A percentile compares a stretch with the other conserved stretches of the same genome.
These are phyloP conservation scores for Liodrosophila aerea DNA, from an alignment of 2,888 invertebrate genomes.

Conservation along the genomic window DNA sequence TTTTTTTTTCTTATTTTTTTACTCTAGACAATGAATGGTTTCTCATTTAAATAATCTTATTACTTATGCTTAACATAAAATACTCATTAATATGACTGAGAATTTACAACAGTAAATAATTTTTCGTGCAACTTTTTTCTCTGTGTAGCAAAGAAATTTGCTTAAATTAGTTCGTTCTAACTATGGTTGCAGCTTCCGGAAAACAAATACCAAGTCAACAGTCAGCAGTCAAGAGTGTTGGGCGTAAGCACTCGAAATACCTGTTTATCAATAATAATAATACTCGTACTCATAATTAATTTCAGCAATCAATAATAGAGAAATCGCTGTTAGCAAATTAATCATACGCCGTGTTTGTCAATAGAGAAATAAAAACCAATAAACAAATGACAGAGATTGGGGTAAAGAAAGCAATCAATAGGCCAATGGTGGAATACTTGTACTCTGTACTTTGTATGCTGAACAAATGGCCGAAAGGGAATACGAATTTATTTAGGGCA, in stretches of 20 bases:
- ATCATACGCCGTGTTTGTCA: slow-evolving; percentile 60
- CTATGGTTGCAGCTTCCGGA: not conserved
- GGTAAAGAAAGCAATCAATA: slow-evolving; percentile 46
- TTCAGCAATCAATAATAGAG: slow-evolving; percentile 19
- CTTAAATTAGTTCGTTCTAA: too few species aligned
- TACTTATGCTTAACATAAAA: too few species aligned
- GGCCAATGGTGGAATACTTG: not conserved
- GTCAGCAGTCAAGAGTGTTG: not conserved
- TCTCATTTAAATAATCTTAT: too few species aligned
- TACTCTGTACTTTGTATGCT: slow-evolving; percentile 20
- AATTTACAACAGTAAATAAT: too few species aligned
- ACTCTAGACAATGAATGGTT: too few species aligned
- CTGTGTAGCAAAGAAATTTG: too few species aligned
- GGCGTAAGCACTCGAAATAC: slow-evolving; percentile 1
- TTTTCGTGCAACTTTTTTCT: too few species aligned
- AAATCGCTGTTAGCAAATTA: slow-evolving; percentile 50
- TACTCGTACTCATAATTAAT: slow-evolving; percentile 15
- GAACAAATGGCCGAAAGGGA: slow-evolving; percentile 24
- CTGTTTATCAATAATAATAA: slow-evolving; percentile 11
- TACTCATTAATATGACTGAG: too few species aligned
- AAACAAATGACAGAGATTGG: not conserved
- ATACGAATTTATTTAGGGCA: slow-evolving; percentile 20
- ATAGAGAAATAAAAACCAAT: slow-evolving; percentile 3
- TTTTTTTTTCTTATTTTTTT: too few species aligned
- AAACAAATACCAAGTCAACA: too few species aligned